Percentiles rank a stretch among this genome's conserved stretches.
Conservation (phyloP, 2,888 invertebrate species). For the Orchestes rusci region DNA sequence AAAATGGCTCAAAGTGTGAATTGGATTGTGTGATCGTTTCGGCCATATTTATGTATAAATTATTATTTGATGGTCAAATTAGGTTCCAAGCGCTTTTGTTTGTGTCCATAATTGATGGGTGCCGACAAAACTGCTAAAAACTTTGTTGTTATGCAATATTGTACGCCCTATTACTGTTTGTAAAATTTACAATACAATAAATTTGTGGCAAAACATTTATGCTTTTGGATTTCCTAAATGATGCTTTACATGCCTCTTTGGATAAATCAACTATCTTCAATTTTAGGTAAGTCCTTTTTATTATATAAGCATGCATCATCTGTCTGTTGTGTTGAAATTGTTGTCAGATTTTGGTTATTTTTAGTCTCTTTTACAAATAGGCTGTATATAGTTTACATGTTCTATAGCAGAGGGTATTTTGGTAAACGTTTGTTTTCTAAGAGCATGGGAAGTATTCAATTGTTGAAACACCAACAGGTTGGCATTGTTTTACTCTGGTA, state of each 20-base stretch:
- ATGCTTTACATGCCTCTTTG: neutral
- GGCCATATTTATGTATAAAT: slow-evolving; percentile 23
- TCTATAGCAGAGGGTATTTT: too few species aligned
- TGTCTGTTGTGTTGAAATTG: slow-evolving; percentile 37
- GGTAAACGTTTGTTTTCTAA: too few species aligned
- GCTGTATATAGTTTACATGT: too few species aligned
- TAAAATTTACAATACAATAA: slow-evolving; percentile 35
- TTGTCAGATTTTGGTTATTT: slow-evolving; percentile 37
- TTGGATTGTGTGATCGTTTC: slow-evolving; percentile 31
- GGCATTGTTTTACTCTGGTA: too few species aligned
- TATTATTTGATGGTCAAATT: slow-evolving; percentile 13
- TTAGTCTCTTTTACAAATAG: slow-evolving; percentile 6
- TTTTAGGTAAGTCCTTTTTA: slow-evolving; percentile 32
- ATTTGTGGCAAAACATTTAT: slow-evolving; percentile 33
- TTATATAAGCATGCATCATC: slow-evolving; percentile 26
- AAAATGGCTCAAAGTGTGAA: slow-evolving; percentile 33
- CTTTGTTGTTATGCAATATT: slow-evolving; percentile 28
- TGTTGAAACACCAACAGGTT: too few species aligned
- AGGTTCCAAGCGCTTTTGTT: neutral
- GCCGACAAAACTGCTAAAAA: slow-evolving; percentile 30
- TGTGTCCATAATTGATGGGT: neutral
- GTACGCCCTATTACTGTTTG: slow-evolving; percentile 36
- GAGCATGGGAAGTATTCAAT: too few species aligned
- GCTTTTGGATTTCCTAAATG: slow-evolving; percentile 17
- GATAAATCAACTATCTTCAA: neutral